phyloP scores from a whole-genome alignment of 2,113 vertebrate species.

The Sminthopsis crassicaudata region DNA sequence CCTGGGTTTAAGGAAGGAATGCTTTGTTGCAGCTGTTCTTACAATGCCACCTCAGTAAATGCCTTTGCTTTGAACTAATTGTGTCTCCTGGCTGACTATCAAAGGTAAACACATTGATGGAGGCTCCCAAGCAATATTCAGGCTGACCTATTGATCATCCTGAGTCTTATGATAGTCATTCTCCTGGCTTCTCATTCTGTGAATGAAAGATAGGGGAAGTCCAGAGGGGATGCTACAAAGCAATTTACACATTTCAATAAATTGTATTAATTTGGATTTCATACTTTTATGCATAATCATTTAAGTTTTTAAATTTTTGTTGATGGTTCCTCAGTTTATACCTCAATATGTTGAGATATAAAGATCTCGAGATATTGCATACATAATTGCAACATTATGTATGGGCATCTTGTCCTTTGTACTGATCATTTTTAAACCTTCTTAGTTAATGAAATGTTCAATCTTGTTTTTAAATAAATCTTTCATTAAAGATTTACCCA shows the following conservation, averaged over 20 bases:
- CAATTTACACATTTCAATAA: neutral
- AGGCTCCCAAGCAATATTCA: neutral
- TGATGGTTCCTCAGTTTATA: neutral
- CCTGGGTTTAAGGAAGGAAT: neutral
- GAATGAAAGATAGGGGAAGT: neutral
- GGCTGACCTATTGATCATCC: neutral
- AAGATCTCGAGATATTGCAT: neutral
- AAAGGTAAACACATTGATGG: neutral
- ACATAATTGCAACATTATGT: neutral
- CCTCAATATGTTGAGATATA: neutral
- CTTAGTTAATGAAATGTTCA: neutral
- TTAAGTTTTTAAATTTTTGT: neutral
- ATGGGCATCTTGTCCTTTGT: neutral
- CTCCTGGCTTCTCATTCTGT: neutral
- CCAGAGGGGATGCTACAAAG: neutral
- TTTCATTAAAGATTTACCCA: neutral
- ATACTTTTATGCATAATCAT: neutral
- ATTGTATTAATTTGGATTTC: neutral
- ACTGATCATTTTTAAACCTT: neutral
- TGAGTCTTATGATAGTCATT: neutral
- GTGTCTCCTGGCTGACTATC: neutral
- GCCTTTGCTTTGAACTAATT: neutral
- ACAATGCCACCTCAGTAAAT: neutral
- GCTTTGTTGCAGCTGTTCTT: neutral
- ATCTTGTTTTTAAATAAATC: neutral